These are phyloP conservation scores for Sander vitreus DNA, from an alignment of 2,113 vertebrate genomes.

Conservation along the genomic window DNA sequence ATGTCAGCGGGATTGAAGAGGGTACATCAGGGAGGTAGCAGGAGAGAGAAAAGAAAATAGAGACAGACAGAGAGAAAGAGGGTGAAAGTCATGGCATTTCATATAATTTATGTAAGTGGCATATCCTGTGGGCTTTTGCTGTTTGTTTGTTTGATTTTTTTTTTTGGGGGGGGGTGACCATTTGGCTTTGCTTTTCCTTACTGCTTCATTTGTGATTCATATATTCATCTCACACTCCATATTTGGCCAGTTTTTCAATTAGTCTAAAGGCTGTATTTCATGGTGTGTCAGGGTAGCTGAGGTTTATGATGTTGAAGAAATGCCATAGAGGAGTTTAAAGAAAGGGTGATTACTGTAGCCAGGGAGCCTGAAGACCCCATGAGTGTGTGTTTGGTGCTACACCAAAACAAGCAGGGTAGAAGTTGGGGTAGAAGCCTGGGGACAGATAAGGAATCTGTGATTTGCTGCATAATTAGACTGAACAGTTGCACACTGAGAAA, in stretches of 20 bases:
- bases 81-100: conserved; percentile 57
- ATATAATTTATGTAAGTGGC: conserved; percentile 40
- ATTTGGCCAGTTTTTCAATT: conserved; percentile 52
- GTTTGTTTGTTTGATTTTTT: conserved; percentile 1
- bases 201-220: conserved; percentile 40
- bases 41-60: conserved; percentile 3
- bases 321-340: conserved; percentile 39
- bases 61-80: conserved; percentile 13
- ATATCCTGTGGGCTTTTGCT: conserved; percentile 47
- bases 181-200: conserved; percentile 23
- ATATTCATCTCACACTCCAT: conserved; percentile 26
- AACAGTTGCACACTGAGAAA: conserved; percentile 21
- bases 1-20: conserved; percentile 60
- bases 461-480: conserved; percentile 37
- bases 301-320: conserved; percentile 28
- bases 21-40: conserved; percentile 35
- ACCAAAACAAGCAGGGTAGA: conserved; percentile 19
- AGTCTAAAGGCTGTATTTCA: conserved; percentile 40
- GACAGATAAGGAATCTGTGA: conserved; percentile 7
- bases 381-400: conserved; percentile 17
- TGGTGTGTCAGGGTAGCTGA: conserved; percentile 6
- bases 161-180: background rate
- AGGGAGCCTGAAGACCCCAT: conserved; percentile 32
- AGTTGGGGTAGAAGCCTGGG: conserved; percentile 32
- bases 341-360: conserved; percentile 28